Percentiles rank a stretch among this genome's conserved stretches.
Conservation (phyloP, 2,113 vertebrate species). For the Mellivora capensis region DNA sequence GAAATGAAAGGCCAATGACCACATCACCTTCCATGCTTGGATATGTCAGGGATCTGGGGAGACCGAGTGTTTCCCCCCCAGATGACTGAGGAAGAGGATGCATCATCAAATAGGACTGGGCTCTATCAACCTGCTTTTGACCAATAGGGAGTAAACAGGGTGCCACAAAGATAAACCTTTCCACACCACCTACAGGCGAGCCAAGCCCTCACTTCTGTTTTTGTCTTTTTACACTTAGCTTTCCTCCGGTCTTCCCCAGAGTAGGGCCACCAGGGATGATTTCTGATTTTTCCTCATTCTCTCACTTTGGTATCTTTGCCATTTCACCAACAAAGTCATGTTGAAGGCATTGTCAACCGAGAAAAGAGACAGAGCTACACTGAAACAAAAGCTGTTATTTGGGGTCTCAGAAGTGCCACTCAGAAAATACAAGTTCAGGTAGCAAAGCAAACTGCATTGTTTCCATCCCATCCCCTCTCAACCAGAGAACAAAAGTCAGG, state of each 20-base stretch:
- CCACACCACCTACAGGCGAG: not conserved
- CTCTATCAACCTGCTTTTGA: not conserved
- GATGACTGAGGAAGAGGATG: not conserved
- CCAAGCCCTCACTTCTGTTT: not conserved
- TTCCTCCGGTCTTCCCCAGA: not conserved
- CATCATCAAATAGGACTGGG: not conserved
- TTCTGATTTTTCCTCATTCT: not conserved
- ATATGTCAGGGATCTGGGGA: not conserved
- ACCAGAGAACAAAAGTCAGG: not conserved
- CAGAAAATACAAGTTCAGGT: not conserved
- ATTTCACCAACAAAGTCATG: not conserved
- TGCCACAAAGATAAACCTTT: not conserved
- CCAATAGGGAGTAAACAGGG: not conserved
- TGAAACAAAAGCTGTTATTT: not conserved
- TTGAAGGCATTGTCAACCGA: not conserved
- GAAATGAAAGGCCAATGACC: not conserved
- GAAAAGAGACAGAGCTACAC: not conserved
- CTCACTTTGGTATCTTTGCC: not conserved
- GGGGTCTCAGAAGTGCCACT: not conserved
- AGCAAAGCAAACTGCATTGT: not conserved
- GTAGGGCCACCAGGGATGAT: not conserved
- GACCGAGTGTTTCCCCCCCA: not conserved
- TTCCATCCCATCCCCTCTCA: not conserved
- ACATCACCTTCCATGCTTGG: not conserved
- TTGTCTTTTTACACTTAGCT: not conserved